Base-by-base conservation (phyloP, 2,888 invertebrate genomes). In the Hesperia comma region DNA sequence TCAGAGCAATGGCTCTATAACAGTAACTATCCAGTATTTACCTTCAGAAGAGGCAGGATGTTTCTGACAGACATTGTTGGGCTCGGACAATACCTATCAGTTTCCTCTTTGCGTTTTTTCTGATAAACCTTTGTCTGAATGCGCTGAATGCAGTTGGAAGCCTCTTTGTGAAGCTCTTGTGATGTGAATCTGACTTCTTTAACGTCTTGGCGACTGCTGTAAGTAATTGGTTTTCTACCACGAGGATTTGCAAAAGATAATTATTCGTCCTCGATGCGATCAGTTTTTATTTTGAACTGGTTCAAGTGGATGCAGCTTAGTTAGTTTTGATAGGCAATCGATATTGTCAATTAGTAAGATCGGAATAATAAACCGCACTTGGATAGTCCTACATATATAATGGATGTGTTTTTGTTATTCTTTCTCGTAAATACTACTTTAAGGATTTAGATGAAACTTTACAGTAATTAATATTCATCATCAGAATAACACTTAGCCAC, bases 61-160 rank as follows among this genome's bases (percentile, higher is more conserved):
- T 43, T 32, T 33, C 32, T 60, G 60, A 49, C 60, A 60, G 46
- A 49, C 60, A 60, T 60, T 60, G 60, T 60, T 46, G 17, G 5
- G 5, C 0, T 32, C 58, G 60, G 33, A 60, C 60, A 60, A 60
- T 49, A 33, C 60, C 60, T 33, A 60, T 60, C 33, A 49, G 17
- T 43, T 49, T 49, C 60, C 60, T 41, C 32, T 33, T 15, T 15
- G 49, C 43, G 26, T 60, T 60, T 60, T 60, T 60, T 60, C 60
- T 60, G 60, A 49, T 60, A 60, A 60, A 60, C 46, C 60, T 60
- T 60, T 60, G 46, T 60, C 46, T 60, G 46, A 49, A 60, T 60
- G 49, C 60, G n/a, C 46, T 60, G 60, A 60, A 57, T 58, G 63
- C 49, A 61, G 21, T 53, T 21, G 37, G 14, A 21, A 53, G 12